Percentiles rank a stretch among this genome's conserved stretches.
Evolutionary conservation across 2,888 invertebrate genomes (phyloP).

Genomic region (Drosophila formosana): DNA sequence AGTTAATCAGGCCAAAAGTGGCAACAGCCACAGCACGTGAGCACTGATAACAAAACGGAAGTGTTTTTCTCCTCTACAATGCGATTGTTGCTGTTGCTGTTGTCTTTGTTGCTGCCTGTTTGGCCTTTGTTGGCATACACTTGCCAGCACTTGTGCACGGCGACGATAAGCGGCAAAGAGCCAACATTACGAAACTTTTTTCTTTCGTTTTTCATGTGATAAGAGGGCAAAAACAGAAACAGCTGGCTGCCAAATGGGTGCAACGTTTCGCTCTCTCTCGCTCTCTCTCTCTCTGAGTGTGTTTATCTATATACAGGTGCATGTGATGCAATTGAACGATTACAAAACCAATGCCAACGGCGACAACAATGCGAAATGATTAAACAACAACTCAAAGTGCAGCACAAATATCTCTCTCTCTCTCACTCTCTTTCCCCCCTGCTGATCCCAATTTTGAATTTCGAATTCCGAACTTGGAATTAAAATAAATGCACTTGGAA

Average conservation of each 20-base stretch:
- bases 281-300: not conserved
- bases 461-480: not conserved
- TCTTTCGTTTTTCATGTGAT: not conserved
- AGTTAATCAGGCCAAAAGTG: slow-evolving; percentile 56
- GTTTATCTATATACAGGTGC: slow-evolving; percentile 54
- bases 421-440: not conserved
- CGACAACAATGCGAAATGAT: slow-evolving; percentile 28
- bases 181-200: slow-evolving; percentile 65
- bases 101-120: slow-evolving; percentile 8
- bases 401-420: slow-evolving; percentile 2
- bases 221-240: slow-evolving; percentile 18
- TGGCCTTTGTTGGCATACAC: slow-evolving; percentile 52
- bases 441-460: slow-evolving; percentile 4
- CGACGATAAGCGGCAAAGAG: slow-evolving; percentile 49
- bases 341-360: slow-evolving; percentile 61
- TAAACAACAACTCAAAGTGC: slow-evolving; percentile 32
- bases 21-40: slow-evolving; percentile 59
- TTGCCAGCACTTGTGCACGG: slow-evolving; percentile 34
- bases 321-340: slow-evolving; percentile 67
- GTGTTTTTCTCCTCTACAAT: slow-evolving; percentile 21
- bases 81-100: not conserved
- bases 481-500: slow-evolving; percentile 55
- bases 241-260: slow-evolving; percentile 19
- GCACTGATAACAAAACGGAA: slow-evolving; percentile 65
- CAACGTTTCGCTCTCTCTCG: not conserved